Conservation (phyloP, 2,888 invertebrate species). For the Melanotus villosus region DNA sequence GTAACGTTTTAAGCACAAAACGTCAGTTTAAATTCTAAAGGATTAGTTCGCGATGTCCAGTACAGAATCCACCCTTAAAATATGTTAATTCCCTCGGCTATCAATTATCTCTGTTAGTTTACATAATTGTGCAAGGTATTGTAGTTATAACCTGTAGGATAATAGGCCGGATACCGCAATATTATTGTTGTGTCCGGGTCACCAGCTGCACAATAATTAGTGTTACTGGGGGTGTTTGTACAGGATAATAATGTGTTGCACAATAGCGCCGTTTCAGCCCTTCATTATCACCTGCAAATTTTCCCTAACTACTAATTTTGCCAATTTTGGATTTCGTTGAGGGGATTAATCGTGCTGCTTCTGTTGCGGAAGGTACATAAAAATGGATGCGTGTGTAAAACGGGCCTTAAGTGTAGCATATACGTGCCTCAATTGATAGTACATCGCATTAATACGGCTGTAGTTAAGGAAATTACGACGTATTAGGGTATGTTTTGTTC, state of each 20-base stretch:
- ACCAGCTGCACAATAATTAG: conserved; percentile 42
- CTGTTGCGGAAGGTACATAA: background rate
- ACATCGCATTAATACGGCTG: background rate
- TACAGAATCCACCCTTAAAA: conserved; percentile 18
- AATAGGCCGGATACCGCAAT: conserved; percentile 40
- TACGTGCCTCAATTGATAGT: background rate
- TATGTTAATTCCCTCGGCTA: conserved; percentile 37
- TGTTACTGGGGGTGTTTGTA: conserved; percentile 34
- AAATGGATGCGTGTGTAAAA: background rate
- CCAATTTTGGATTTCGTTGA: too few species aligned
- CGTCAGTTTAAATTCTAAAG: too few species aligned
- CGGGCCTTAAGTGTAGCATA: background rate
- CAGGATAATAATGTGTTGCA: conserved; percentile 35
- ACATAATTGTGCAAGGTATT: conserved; percentile 45
- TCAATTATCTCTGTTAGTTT: conserved; percentile 43
- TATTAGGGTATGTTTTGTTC: conserved; percentile 18
- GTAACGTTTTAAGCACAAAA: too few species aligned
- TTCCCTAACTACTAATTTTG: too few species aligned
- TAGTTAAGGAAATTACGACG: conserved; percentile 14
- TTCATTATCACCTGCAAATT: conserved; percentile 11
- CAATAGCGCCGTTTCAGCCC: conserved; percentile 2
- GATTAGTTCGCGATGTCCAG: conserved; percentile 20
- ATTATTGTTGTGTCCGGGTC: conserved; percentile 43
- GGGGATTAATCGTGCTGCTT: background rate
- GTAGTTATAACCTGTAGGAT: conserved; percentile 43